phyloP scores from a whole-genome alignment of 1,140 invertebrate species.

The Chymomyza costata region DNA sequence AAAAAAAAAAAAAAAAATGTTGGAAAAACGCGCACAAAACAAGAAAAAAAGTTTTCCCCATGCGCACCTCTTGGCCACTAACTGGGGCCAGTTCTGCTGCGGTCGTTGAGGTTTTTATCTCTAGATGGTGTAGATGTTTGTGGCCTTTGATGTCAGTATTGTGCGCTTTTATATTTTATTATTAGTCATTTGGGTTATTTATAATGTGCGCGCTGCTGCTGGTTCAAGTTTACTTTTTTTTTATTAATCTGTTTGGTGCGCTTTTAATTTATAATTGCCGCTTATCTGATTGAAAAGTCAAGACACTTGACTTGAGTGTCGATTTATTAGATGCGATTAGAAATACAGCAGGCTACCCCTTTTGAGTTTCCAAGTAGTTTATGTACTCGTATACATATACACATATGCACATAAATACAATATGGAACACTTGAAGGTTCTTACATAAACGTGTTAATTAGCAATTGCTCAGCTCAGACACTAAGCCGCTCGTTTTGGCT shows the following conservation, averaged over 20 bases:
- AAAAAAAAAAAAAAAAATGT: constrained; percentile 11
- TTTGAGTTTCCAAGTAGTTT: too few species aligned
- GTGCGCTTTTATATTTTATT: constrained; percentile 67
- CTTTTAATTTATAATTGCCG: constrained; percentile 71
- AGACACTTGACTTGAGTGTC: constrained; percentile 65
- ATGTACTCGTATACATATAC: constrained; percentile 5
- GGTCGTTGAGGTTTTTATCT: constrained; percentile 22
- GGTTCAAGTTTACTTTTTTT: constrained; percentile 69
- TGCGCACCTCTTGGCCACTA: constrained; percentile 7
- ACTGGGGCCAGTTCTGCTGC: too few species aligned
- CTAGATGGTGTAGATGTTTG: constrained; percentile 22
- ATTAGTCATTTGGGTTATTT: constrained; percentile 71
- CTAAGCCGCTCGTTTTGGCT: too few species aligned
- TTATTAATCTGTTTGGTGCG: constrained; percentile 69
- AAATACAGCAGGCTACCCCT: constrained; percentile 22
- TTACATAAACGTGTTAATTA: too few species aligned
- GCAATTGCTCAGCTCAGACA: too few species aligned
- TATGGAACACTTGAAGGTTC: too few species aligned
- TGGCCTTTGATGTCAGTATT: constrained; percentile 55
- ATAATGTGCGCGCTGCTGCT: constrained; percentile 64
- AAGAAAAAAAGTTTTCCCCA: constrained; percentile 6
- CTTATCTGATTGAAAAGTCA: constrained; percentile 68
- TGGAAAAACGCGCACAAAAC: constrained; percentile 11
- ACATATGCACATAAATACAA: neutral
- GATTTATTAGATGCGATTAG: constrained; percentile 64